Conservation (phyloP, 2,797 vertebrate species). For the Takifugu rubripes region DNA sequence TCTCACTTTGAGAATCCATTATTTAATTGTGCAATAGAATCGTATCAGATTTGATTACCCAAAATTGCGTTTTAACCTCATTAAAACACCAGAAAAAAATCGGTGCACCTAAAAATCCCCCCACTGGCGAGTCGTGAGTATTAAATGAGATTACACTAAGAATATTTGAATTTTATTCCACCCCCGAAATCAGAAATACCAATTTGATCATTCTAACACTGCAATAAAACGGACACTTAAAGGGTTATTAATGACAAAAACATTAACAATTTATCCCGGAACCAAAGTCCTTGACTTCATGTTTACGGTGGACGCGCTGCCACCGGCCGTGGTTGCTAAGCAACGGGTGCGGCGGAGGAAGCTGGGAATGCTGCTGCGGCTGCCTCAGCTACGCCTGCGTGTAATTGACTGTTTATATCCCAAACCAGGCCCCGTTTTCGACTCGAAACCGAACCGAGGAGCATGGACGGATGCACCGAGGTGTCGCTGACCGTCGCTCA, state of each 20-base stretch:
- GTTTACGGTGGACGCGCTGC: constrained; percentile 54
- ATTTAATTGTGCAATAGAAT: no score
- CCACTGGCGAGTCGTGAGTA: no score
- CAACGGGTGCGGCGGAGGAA: constrained; percentile 47
- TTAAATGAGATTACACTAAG: no score
- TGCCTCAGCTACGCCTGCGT: constrained; percentile 27
- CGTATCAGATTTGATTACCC: no score
- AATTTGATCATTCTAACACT: background rate
- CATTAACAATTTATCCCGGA: constrained; percentile 39
- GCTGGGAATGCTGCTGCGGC: constrained; percentile 1
- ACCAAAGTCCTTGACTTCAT: constrained; percentile 43
- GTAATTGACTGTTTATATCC: background rate
- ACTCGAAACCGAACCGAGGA: constrained; percentile 34
- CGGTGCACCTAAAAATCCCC: no score
- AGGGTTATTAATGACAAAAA: no score
- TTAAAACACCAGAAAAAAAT: no score
- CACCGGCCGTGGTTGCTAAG: constrained; percentile 63
- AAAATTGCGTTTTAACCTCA: no score
- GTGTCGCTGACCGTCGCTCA: constrained; percentile 86
- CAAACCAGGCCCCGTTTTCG: background rate
- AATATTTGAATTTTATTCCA: no score
- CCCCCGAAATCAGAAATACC: no score
- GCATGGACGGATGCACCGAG: constrained; percentile 82
- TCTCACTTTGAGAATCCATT: no score
- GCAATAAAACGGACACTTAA: no score